Base-by-base conservation (phyloP, 2,888 invertebrate species). In the Protonemura montana region DNA sequence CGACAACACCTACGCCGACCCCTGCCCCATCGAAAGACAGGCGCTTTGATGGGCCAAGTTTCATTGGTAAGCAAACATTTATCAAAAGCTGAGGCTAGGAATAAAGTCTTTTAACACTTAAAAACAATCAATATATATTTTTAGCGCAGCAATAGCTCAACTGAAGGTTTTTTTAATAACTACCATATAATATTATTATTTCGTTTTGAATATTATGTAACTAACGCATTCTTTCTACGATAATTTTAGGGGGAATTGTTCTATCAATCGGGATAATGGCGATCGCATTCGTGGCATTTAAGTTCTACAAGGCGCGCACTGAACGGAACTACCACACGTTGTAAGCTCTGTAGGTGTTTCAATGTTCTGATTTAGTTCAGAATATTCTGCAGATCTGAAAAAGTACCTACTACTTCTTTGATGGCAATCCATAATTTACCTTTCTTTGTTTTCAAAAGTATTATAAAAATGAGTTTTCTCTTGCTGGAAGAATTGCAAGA, bases 281-380 rank as follows among this genome's bases (percentile, higher is more conserved):
- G 13, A 95, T 98, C 87, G 95, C 95, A 0, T 95, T 96, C 91
- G 95, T 97, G 89, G 96, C 96, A 76, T 96, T 95, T 92, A 97
- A 97, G 91, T 97, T 97, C 91, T 98, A 97, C 93, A 96, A 95
- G 91, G 95, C 96, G 88, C 95, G 96, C 90, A 95, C 95, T 87
- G 97, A 96, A 91, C 94, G 95, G 89, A 97, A 97, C 92, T 98
- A 98, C 91, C 97, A 97, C 90, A 97, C 97, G 87, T 94, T 98
- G 91, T 98, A 96, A 96, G 92, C 80, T n/a, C 41, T 25, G 10
- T 35, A 10, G 35, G 35, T 35, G 35, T 10, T 35, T 25, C 28
- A 41, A 59, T 25, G n/a, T 35, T 77, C 6, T 35, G 35, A 35
- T 10, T 35, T 35, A 85, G 41, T 7, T 85, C 42, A 35, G 42